Conservation (phyloP, 2,113 vertebrate species). For the Neofelis nebulosa region DNA sequence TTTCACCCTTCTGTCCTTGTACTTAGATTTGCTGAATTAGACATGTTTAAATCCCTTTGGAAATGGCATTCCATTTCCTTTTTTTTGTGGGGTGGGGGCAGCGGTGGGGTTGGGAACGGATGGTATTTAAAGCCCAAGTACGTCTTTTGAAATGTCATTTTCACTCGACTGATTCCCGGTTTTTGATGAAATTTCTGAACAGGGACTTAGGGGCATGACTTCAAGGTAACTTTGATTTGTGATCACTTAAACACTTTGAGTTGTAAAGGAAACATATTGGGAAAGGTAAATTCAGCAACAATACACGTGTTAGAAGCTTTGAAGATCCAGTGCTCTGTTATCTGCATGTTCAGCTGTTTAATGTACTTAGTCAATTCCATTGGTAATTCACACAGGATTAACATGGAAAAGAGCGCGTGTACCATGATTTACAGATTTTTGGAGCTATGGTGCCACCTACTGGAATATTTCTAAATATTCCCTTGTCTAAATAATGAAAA, state of each 20-base stretch:
- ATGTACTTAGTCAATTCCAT: conserved; percentile 27
- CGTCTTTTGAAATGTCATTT: conserved; percentile 67
- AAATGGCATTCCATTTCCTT: neutral
- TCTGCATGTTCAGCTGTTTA: conserved; percentile 59
- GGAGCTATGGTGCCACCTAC: conserved; percentile 85
- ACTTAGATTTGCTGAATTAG: neutral
- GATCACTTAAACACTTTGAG: conserved; percentile 45
- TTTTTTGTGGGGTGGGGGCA: neutral
- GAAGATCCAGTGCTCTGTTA: conserved; percentile 58
- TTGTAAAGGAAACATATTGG: conserved; percentile 22
- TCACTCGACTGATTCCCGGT: conserved; percentile 55
- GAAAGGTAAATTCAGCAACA: conserved; percentile 65
- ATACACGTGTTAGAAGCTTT: conserved; percentile 58
- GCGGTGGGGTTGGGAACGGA: too few relatives aligned
- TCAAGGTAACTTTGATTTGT: conserved; percentile 60
- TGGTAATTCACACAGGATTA: conserved; percentile 37
- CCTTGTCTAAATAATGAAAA: neutral
- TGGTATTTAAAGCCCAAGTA: conserved; percentile 9
- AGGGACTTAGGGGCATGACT: conserved; percentile 45
- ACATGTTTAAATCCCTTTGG: neutral
- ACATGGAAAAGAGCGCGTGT: neutral
- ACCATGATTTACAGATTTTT: conserved; percentile 48
- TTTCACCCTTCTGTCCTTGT: neutral
- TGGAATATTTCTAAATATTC: conserved; percentile 69
- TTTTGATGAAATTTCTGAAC: conserved; percentile 57